Evolutionary conservation across 2,797 vertebrate species (phyloP).

Genomic region (Halcyon badia): DNA sequence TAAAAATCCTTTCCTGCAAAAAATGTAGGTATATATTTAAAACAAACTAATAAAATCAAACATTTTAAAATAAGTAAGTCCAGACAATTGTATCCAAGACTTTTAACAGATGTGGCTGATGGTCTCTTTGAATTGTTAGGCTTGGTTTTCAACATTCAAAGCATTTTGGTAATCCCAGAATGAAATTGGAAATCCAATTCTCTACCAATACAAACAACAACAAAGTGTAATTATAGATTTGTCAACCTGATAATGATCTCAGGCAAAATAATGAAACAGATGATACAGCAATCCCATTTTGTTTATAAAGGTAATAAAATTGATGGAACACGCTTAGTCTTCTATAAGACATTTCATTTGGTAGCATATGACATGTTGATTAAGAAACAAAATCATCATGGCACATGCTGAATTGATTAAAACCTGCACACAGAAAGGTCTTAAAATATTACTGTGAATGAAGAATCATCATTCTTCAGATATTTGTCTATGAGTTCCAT

Average conservation of each 20-base stretch:
- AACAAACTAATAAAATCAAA: neutral
- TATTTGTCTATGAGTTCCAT: neutral
- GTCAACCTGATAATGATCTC: slow-evolving; percentile 16
- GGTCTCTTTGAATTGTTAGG: neutral
- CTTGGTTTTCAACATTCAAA: neutral
- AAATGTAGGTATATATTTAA: neutral
- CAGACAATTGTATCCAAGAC: neutral
- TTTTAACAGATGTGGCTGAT: neutral
- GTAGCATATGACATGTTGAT: neutral
- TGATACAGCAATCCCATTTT: neutral
- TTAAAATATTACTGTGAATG: slow-evolving; percentile 31
- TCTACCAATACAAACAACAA: neutral
- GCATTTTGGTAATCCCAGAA: neutral
- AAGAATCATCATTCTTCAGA: neutral
- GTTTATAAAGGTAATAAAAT: slow-evolving; percentile 45
- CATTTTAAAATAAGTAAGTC: neutral
- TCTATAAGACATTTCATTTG: slow-evolving; percentile 24
- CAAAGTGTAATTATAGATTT: slow-evolving; percentile 10
- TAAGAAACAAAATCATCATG: slow-evolving; percentile 35
- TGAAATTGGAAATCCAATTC: neutral
- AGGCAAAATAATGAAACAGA: slow-evolving; percentile 8
- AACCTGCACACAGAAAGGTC: neutral
- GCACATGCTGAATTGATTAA: slow-evolving; percentile 17
- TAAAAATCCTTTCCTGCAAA: neutral
- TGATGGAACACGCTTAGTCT: neutral